These are phyloP conservation scores for Eupithecia abbreviata DNA, from an alignment of 2,888 invertebrate species.

Conservation along the genomic window DNA sequence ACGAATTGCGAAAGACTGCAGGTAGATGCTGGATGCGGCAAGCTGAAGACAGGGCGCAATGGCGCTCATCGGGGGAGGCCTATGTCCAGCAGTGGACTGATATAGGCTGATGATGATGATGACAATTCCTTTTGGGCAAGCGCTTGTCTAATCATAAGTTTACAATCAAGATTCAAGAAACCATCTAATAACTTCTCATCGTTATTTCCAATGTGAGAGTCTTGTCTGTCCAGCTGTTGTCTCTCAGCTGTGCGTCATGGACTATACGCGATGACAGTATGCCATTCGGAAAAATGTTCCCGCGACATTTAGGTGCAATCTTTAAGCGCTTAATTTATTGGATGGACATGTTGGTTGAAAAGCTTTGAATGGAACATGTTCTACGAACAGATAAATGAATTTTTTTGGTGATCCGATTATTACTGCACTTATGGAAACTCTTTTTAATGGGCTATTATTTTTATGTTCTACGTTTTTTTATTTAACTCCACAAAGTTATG, in stretches of 20 bases:
- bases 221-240: not conserved
- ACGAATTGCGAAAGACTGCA: too few relatives aligned
- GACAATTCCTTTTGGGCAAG: too few relatives aligned
- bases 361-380: conserved; percentile 28
- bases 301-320: conserved; percentile 29
- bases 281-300: conserved; percentile 22
- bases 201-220: not conserved
- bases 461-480: too few relatives aligned
- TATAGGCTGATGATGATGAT: too few relatives aligned
- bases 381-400: not conserved
- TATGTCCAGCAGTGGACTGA: too few relatives aligned
- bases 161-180: too few relatives aligned
- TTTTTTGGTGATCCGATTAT: not conserved
- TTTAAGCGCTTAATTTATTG: conserved; percentile 34
- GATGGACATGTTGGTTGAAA: conserved; percentile 26
- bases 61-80: too few relatives aligned
- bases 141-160: too few relatives aligned
- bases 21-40: too few relatives aligned
- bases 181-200: too few relatives aligned
- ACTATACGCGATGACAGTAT: conserved; percentile 27
- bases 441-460: not conserved
- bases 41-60: too few relatives aligned
- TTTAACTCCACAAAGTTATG: too few relatives aligned
- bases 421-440: not conserved
- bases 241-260: conserved; percentile 5